These are phyloP conservation scores for Gymnothorax javanicus DNA, from an alignment of 2,797 vertebrate genomes.

Conservation along the genomic window DNA sequence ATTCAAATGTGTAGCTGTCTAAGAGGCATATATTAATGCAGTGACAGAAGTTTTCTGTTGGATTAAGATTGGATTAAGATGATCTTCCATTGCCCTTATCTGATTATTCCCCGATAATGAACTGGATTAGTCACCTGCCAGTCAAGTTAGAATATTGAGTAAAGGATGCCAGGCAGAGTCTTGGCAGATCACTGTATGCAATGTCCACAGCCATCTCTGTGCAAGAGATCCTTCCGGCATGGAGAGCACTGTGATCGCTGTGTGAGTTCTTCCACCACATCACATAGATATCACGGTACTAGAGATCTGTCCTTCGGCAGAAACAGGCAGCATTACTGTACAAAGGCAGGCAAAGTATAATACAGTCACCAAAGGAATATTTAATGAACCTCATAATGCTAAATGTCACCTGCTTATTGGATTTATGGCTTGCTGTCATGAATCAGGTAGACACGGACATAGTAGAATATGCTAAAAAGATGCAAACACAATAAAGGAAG, in stretches of 20 bases:
- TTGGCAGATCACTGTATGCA: background rate
- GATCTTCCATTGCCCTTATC: background rate
- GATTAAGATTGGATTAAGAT: conserved; percentile 16
- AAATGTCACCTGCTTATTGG: conserved; percentile 74
- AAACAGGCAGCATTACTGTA: background rate
- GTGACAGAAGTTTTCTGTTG: background rate
- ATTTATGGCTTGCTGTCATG: conserved; percentile 61
- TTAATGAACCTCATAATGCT: conserved; percentile 70
- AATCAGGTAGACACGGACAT: conserved; percentile 14
- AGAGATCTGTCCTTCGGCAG: background rate
- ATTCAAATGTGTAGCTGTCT: background rate
- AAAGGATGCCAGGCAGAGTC: background rate
- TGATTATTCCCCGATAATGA: background rate
- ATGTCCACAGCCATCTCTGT: background rate
- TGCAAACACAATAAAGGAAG: conserved; percentile 5
- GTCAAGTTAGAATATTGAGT: background rate
- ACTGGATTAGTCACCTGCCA: background rate
- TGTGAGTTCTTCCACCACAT: background rate
- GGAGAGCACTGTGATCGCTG: background rate
- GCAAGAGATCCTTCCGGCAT: background rate
- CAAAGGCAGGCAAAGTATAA: conserved; percentile 54
- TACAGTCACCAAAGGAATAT: conserved; percentile 63
- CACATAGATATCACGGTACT: conserved; percentile 3
- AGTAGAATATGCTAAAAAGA: conserved; percentile 23
- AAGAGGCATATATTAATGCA: conserved; percentile 8